Evolutionary conservation across 30 jellyfish, hydroid and myxozoan genomes (phyloP).

Genomic region (Nemopilema nomurai): DNA sequence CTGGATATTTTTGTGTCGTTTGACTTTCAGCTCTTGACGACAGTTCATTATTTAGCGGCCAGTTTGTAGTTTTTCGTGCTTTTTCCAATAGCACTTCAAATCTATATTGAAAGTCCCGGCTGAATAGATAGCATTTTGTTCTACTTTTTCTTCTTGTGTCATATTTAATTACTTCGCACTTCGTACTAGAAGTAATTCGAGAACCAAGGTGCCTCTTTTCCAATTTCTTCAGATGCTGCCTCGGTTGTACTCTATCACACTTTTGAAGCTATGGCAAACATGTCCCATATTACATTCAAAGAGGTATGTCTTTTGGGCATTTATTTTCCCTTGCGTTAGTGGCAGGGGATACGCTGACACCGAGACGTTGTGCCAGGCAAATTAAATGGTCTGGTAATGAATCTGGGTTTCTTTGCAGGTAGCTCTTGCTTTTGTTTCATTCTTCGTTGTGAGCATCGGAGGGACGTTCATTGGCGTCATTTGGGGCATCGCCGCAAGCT

Average conservation of each 20-base stretch:
- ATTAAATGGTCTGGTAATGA: no score
- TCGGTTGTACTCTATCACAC: slow-evolving; percentile 92
- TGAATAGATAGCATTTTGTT: no score
- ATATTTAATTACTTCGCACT: no score
- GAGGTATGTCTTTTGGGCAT: slow-evolving; percentile 25
- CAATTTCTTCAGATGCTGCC: slow-evolving; percentile 85
- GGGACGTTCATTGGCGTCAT: slow-evolving; percentile 82
- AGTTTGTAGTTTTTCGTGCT: not conserved
- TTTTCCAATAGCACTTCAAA: not conserved
- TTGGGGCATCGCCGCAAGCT: slow-evolving; percentile 87
- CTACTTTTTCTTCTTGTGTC: not conserved
- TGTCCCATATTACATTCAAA: slow-evolving; percentile 20
- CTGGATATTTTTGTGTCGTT: no score
- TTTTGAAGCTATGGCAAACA: slow-evolving; percentile 77
- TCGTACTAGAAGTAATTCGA: no score
- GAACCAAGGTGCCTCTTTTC: no score
- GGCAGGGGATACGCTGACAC: no score
- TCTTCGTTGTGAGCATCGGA: slow-evolving; percentile 83
- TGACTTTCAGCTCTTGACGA: no score
- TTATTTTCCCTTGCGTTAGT: not conserved
- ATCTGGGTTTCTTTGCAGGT: slow-evolving; percentile 67
- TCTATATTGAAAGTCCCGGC: not conserved
- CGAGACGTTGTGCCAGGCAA: no score
- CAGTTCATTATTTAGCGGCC: no score
- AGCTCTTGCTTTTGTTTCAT: slow-evolving; percentile 81